Percentiles rank a stretch among this genome's conserved stretches.
Conservation (phyloP, 1,140 invertebrate genomes). For the Maniola jurtina region DNA sequence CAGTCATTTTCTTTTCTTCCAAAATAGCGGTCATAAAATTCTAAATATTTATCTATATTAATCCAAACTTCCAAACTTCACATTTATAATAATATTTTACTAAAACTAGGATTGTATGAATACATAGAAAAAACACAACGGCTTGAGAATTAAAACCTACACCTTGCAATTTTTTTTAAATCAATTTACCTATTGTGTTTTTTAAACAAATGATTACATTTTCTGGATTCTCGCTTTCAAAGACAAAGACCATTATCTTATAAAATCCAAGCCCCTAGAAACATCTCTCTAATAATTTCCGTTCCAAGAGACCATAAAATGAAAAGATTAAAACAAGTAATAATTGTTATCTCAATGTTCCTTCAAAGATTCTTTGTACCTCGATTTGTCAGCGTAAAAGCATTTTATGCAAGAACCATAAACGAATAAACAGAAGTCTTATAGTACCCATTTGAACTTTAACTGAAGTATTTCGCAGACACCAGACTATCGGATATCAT, state of each 20-base stretch:
- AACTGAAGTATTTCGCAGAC: constrained; percentile 5
- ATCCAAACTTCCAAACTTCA: no score
- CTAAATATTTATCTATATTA: no score
- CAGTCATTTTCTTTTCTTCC: no score
- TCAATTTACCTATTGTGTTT: no score
- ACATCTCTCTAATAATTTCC: constrained; percentile 34
- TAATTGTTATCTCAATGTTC: constrained; percentile 25
- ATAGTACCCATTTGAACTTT: constrained; percentile 5
- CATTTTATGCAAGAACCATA: neutral
- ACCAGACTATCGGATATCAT: constrained; percentile 4
- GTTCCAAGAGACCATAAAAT: constrained; percentile 27
- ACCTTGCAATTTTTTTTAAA: no score
- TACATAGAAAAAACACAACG: no score
- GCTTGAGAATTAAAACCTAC: no score
- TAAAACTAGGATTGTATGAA: no score
- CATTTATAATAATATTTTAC: no score
- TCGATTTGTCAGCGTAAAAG: neutral
- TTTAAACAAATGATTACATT: neutral
- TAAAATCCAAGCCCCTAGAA: constrained; percentile 27
- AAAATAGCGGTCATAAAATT: no score
- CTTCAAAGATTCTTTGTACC: constrained; percentile 23
- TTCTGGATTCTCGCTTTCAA: neutral
- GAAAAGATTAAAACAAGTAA: constrained; percentile 15
- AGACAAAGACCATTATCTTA: constrained; percentile 30
- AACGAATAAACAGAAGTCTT: constrained; percentile 10